Conservation (phyloP, 2,797 vertebrate genomes). For the Helicolenus hilgendorfi region DNA sequence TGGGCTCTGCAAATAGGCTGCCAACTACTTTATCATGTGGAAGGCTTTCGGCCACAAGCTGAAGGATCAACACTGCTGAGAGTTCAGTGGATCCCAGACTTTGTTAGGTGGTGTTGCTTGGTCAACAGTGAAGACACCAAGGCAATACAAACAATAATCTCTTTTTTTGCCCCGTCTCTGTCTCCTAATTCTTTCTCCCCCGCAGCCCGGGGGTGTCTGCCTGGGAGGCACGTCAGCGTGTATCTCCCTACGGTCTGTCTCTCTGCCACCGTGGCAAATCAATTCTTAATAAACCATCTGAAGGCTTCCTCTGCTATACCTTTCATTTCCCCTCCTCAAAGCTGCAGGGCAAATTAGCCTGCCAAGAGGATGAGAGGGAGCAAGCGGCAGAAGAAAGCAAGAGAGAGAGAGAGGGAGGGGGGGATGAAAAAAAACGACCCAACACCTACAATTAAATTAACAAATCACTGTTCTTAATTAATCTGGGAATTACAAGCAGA, state of each 20-base stretch:
- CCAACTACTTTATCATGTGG: background rate
- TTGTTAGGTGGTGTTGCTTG: background rate
- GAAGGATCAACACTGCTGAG: background rate
- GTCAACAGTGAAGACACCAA: conserved; percentile 22
- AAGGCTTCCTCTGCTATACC: conserved; percentile 70
- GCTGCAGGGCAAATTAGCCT: conserved; percentile 79
- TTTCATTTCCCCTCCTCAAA: conserved; percentile 78
- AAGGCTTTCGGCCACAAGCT: background rate
- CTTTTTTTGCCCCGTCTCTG: background rate
- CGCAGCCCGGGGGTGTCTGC: conserved; percentile 64
- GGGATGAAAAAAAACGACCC: conserved; percentile 8
- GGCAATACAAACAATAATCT: conserved; percentile 28
- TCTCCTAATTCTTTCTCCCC: background rate
- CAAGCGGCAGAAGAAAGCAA: conserved; percentile 67
- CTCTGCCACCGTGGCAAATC: conserved; percentile 74
- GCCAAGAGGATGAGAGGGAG: conserved; percentile 73
- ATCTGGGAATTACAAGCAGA: conserved; percentile 74
- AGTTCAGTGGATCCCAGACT: conserved; percentile 5
- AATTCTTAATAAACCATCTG: conserved; percentile 83
- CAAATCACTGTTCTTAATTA: conserved; percentile 83
- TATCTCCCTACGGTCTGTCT: conserved; percentile 68
- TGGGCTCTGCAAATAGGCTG: background rate
- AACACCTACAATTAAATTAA: conserved; percentile 81
- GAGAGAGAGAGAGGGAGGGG: background rate
- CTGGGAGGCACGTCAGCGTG: conserved; percentile 75